A percentile compares a stretch with the other conserved stretches of the same genome.
Conservation (phyloP, 1,140 invertebrate species). For the Drosophila pandora region DNA sequence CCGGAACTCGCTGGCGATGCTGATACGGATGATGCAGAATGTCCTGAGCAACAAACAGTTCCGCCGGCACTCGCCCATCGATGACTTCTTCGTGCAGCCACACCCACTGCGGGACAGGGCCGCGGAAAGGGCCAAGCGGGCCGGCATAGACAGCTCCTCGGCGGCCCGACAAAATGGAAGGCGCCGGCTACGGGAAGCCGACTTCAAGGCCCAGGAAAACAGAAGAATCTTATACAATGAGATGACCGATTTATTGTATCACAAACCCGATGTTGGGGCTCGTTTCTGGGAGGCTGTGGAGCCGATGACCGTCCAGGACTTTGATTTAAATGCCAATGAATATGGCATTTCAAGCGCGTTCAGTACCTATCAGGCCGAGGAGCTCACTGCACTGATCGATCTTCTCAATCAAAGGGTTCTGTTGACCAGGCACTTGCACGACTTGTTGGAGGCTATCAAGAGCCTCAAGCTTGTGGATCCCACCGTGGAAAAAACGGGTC, state of each 20-base stretch:
- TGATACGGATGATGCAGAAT: slow-evolving; percentile 20
- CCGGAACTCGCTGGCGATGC: slow-evolving; percentile 9
- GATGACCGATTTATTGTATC: too few species aligned
- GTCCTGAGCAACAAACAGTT: neutral
- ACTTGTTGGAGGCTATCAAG: neutral
- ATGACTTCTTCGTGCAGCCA: neutral
- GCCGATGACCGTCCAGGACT: neutral
- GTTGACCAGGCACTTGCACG: neutral
- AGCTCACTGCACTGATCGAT: neutral
- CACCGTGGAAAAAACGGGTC: too few species aligned
- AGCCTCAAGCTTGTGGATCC: neutral
- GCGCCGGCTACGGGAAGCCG: slow-evolving; percentile 6
- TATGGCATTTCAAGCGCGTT: neutral
- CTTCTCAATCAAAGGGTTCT: neutral
- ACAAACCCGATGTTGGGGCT: neutral
- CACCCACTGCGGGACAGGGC: neutral
- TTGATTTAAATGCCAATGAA: neutral
- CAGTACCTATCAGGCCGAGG: neutral
- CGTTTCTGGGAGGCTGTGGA: neutral
- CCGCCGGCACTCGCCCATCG: neutral
- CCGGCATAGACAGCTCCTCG: slow-evolving; percentile 27
- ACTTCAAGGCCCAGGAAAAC: neutral
- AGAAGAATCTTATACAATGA: neutral
- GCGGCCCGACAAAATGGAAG: slow-evolving; percentile 21
- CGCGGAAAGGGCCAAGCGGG: neutral